These are phyloP conservation scores for Capromys pilorides DNA, from an alignment of 2,797 vertebrate genomes.

Conservation along the genomic window DNA sequence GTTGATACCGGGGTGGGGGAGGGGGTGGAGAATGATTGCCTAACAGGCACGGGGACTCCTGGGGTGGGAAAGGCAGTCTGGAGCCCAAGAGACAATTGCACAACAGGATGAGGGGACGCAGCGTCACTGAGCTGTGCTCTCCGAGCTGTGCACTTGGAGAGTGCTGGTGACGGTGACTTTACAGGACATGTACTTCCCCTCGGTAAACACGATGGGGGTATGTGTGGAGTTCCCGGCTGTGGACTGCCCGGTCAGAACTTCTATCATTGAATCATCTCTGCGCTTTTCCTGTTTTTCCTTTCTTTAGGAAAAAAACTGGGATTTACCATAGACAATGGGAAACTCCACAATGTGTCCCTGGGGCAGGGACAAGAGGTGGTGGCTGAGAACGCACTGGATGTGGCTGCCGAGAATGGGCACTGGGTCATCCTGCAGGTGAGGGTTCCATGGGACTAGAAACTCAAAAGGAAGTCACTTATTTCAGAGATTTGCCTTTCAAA, in stretches of 20 bases:
- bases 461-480: accelerated
- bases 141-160: accelerated
- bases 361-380: slow-evolving; percentile 87
- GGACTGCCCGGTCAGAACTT: background rate
- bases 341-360: slow-evolving; percentile 86
- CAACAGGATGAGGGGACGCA: accelerated
- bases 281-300: background rate
- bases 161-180: accelerated
- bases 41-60: accelerated
- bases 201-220: accelerated
- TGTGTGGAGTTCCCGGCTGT: background rate
- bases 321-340: slow-evolving; percentile 87
- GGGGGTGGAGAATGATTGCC: accelerated
- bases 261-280: background rate
- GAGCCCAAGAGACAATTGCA: accelerated
- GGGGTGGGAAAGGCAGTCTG: background rate
- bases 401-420: slow-evolving; percentile 83
- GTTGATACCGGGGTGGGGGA: background rate
- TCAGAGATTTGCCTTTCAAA: accelerated
- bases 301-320: slow-evolving; percentile 84
- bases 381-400: slow-evolving; percentile 83
- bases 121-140: accelerated
- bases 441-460: background rate
- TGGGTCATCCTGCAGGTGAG: slow-evolving; percentile 89
- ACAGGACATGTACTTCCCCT: accelerated